Evolutionary conservation across 2,113 vertebrate genomes (phyloP).

Genomic region (Mustela nigripes): DNA sequence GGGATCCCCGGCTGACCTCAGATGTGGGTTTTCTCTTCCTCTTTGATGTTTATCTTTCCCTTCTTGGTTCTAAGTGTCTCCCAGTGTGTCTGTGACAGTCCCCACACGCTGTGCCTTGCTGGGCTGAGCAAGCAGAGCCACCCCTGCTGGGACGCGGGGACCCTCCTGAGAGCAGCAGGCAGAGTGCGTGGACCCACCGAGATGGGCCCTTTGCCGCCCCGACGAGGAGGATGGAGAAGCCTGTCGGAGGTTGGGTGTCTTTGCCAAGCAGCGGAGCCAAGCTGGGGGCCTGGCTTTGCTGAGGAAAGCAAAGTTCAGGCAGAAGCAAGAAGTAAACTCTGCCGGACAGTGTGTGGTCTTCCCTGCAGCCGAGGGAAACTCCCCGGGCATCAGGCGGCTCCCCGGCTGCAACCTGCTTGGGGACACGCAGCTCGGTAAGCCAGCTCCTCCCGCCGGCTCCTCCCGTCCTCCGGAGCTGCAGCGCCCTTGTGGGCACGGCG

Average conservation of each 20-base stretch:
- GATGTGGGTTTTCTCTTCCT: neutral
- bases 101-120: rapidly evolving
- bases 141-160: neutral
- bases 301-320: conserved; percentile 60
- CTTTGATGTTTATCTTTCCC: neutral
- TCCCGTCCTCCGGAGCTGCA: neutral
- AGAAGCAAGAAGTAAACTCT: neutral
- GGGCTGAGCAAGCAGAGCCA: rapidly evolving
- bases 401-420: conserved; percentile 23
- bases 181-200: neutral
- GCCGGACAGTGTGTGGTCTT: conserved; percentile 51
- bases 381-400: neutral
- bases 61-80: neutral
- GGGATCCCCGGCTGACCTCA: neutral
- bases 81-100: neutral
- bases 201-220: neutral
- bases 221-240: neutral
- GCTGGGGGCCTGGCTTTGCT: conserved; percentile 58
- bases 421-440: neutral
- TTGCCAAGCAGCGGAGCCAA: conserved; percentile 37
- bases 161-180: neutral
- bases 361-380: neutral
- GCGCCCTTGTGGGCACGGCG: neutral
- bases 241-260: neutral
- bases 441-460: neutral